Base-by-base conservation (phyloP, 1,140 invertebrate genomes). In the Tetragnatha versicolor region DNA sequence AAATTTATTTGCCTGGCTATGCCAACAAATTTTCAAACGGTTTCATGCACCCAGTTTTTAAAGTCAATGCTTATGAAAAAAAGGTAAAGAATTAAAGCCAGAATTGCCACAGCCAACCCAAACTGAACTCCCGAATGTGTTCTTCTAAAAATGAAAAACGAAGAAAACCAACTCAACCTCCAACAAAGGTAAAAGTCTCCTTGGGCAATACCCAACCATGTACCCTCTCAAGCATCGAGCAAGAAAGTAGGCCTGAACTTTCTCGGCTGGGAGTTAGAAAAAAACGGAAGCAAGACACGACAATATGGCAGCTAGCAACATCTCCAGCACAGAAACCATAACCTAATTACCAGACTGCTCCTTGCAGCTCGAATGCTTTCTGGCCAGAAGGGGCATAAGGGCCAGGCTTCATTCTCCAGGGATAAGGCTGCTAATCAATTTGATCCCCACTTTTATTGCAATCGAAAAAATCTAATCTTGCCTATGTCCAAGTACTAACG, bases 381-480 rank as follows among this genome's bases (percentile, higher is more conserved):
- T 76, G 73, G 60, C 73, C 60, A 33, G 60, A 63, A 75, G 61
- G 55, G 55, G 9, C 69, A 65, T n/a, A 63, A 47, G n/a, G 60
- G 29, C 42, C 60, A 65, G 45, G 25, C 58, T 25, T 12, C 47
- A 25, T 5, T 61, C 70, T 49, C 70, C 31, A 47, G 70, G 39
- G 70, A 58, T 2, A 61, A 60, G 55, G 58, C 39, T 49, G 60
- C 60, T 65, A 76, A 76, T 76, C 73, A 76, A 76, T 76, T 76
- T 65, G 73, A 76, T 76, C 73, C 35, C 73, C 73, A 76, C 73
- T 76, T 76, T 76, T 63, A 63, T 42, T 76, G 73, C 73, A 76
- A 65, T 76, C 60, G 73, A 76, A 76, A 76, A 76, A 76, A 76
- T 76, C 73, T 65, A 76, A 76, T 76, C 73, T 76, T 53, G 29